Evolutionary conservation across 1,140 invertebrate species (phyloP).

Genomic region (Aethina tumida): DNA sequence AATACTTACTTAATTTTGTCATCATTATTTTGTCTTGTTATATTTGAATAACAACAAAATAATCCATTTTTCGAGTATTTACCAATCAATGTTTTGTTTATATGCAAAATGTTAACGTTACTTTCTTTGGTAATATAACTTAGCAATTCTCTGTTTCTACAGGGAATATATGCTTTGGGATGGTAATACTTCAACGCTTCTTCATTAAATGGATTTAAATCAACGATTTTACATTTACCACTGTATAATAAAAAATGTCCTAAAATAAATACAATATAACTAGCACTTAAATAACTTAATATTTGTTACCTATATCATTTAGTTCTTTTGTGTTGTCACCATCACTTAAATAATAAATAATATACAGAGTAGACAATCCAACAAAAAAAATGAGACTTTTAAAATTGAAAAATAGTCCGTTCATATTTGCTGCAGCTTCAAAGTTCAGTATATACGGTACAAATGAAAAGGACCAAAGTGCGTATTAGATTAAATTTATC

Average conservation of each 20-base stretch:
- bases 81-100: conserved; percentile 16
- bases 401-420: too few species aligned
- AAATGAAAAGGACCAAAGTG: too few species aligned
- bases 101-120: conserved; percentile 16
- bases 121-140: conserved; percentile 21
- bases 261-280: too few species aligned
- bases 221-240: conserved; percentile 55
- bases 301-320: too few species aligned
- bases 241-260: conserved; percentile 59
- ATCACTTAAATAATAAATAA: too few species aligned
- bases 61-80: conserved; percentile 19
- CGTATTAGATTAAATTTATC: too few species aligned
- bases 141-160: conserved; percentile 34
- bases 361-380: too few species aligned
- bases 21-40: conserved; percentile 11
- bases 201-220: conserved; percentile 54
- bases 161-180: conserved; percentile 45
- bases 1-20: conserved; percentile 14
- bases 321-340: too few species aligned
- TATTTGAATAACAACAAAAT: conserved; percentile 18
- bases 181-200: conserved; percentile 50
- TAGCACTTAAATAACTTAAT: too few species aligned
- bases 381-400: too few species aligned
- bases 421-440: too few species aligned
- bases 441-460: too few species aligned